Base-by-base conservation (phyloP, 2,888 invertebrate species). In the Chloroclystis v-ata region DNA sequence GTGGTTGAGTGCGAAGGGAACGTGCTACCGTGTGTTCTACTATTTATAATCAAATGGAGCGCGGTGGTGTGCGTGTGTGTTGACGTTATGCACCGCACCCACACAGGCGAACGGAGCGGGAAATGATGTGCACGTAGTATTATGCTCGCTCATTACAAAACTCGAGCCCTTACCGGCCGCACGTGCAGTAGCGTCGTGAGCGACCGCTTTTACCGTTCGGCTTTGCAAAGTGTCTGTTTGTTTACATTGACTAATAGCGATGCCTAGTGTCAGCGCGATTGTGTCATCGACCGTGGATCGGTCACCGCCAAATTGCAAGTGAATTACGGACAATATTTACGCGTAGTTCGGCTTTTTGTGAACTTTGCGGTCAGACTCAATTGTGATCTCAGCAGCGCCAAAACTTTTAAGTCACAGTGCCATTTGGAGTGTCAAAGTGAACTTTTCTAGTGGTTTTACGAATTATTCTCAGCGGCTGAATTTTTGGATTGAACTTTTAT, bases 11-110 rank as follows among this genome's bases (percentile, higher is more conserved):
- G 78, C 81, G 81, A 86, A 86, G 83, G 84, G 83, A 85, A 79
- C 84, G 81, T 82, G 86, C 86, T 86, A 85, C 87, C 78, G 87
- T 85, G 85, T 82, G 85, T 82, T 85, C 78, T 73, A 84, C 85
- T 85, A 84, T 86, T 86, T 86, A 83, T 86, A 85, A 85, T 86
- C 80, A 82, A 85, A 85, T 82, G 75, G 71, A 64, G 62, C 63
- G 65, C 52, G 54, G 60, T 61, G 63, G 84, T 85, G 84, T 79
- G 82, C 73, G 78, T 72, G 75, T 76, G 75, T 78, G 68, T 69
- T 69, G 66, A 85, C 83, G 69, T 75, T 80, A 83, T 87, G 83
- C 86, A 85, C 77, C 79, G 69, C 81, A 74, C 83, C 49, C 69
- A 70, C 70, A 80, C 73, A 72, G 61, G 52, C 59, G 70, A 71